phyloP scores from a whole-genome alignment of 64 coral and sea anemone genomes.

The Dendrophyllia cribrosa region DNA sequence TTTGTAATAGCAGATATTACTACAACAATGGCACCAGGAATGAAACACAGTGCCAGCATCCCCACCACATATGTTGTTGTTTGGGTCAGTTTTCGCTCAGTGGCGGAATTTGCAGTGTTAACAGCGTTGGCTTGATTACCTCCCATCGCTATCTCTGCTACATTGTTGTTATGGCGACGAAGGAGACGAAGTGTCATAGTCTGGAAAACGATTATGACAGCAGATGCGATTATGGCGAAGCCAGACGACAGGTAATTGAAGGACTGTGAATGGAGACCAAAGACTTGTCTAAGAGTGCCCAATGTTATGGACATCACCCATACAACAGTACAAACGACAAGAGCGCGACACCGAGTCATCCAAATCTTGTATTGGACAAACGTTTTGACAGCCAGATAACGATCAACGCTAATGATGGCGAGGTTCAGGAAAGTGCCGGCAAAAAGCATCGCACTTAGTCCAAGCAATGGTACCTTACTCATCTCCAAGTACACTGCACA shows the following conservation, averaged over 20 bases:
- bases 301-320: not conserved
- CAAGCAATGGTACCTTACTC: too few relatives aligned
- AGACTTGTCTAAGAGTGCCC: not conserved
- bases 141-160: not conserved
- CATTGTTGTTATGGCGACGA: not conserved
- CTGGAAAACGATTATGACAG: not conserved
- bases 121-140: not conserved
- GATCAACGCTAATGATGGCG: not conserved
- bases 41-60: not conserved
- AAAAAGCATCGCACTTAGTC: not conserved
- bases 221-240: not conserved
- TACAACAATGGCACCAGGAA: not conserved
- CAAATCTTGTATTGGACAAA: not conserved
- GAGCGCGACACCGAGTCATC: not conserved
- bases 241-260: not conserved
- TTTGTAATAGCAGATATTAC: not conserved
- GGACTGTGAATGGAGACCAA: not conserved
- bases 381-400: not conserved
- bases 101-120: not conserved
- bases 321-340: not conserved
- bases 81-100: not conserved
- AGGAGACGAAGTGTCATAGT: not conserved
- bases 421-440: not conserved
- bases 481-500: conserved; percentile 1
- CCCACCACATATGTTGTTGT: not conserved